Conservation (phyloP, 2,113 vertebrate genomes). For the Pogona vitticeps region DNA sequence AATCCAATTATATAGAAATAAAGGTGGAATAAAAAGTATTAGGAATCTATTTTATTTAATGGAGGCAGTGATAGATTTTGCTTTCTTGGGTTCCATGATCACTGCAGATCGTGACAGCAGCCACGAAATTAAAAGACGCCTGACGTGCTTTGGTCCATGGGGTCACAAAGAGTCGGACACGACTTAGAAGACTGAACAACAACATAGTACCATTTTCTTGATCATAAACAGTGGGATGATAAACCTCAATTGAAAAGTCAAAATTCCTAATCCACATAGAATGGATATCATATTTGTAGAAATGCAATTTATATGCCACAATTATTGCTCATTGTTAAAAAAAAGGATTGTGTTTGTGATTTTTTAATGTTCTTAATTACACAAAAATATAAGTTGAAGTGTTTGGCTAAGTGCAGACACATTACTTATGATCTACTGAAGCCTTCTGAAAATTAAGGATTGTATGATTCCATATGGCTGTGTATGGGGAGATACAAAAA, state of each 20-base stretch:
- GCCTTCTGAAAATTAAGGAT: neutral
- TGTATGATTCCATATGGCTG: neutral
- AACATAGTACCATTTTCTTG: neutral
- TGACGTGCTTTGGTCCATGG: too few relatives aligned
- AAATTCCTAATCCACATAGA: neutral
- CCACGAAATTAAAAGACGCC: too few relatives aligned
- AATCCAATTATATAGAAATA: neutral
- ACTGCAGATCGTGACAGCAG: too few relatives aligned
- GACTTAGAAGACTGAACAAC: too few relatives aligned
- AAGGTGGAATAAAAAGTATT: neutral
- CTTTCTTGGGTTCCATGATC: too few relatives aligned
- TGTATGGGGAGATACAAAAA: neutral
- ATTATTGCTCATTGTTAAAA: neutral
- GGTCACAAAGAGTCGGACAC: too few relatives aligned
- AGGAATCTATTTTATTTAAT: too few relatives aligned
- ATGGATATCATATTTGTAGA: neutral
- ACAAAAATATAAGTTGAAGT: neutral
- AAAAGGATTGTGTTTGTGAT: neutral
- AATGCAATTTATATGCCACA: slow-evolving; percentile 9
- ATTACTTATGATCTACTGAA: neutral
- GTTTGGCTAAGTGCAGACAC: neutral
- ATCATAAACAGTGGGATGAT: neutral
- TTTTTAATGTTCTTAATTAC: slow-evolving; percentile 3
- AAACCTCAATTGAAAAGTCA: neutral
- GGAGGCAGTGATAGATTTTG: too few relatives aligned